A percentile compares a stretch with the other conserved stretches of the same genome.
Evolutionary conservation across 2,888 invertebrate genomes (phyloP).

Genomic region (Crepidodera aurea): DNA sequence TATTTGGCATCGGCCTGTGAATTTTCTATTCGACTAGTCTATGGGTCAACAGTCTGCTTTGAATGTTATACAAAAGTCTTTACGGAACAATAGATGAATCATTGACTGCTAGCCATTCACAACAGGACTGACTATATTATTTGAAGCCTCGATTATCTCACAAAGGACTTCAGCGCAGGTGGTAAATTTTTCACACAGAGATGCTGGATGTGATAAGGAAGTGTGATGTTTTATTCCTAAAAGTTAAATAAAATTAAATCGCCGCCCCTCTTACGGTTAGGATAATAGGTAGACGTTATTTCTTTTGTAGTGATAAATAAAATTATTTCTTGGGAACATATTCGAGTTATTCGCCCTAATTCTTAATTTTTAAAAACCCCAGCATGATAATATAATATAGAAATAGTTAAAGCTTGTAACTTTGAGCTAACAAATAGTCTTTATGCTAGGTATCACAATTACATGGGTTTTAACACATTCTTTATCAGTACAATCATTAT

Average conservation of each 20-base stretch:
- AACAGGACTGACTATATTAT: conserved; percentile 22
- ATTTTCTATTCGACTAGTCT: conserved; percentile 18
- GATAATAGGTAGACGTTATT: neutral
- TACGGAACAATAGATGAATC: conserved; percentile 30
- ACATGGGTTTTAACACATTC: too few relatives aligned
- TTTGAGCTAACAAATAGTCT: too few relatives aligned
- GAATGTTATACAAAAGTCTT: conserved; percentile 29
- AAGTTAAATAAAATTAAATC: neutral
- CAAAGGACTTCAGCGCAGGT: conserved; percentile 32
- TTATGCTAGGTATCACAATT: too few relatives aligned
- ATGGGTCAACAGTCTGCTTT: conserved; percentile 22
- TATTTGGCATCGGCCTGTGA: conserved; percentile 10
- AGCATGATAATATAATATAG: too few relatives aligned
- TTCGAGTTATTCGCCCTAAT: too few relatives aligned
- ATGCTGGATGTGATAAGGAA: conserved; percentile 15
- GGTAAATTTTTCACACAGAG: conserved; percentile 29
- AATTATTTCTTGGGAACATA: too few relatives aligned
- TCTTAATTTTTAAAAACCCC: too few relatives aligned
- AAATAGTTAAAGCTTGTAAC: too few relatives aligned
- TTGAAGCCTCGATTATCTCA: conserved; percentile 30
- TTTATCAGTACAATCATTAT: too few relatives aligned
- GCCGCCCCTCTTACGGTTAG: neutral
- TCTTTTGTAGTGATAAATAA: neutral
- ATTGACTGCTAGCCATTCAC: conserved; percentile 28
- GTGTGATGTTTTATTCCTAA: neutral